Evolutionary conservation across 2,797 vertebrate genomes (phyloP).

Genomic region (Staurois parvus): DNA sequence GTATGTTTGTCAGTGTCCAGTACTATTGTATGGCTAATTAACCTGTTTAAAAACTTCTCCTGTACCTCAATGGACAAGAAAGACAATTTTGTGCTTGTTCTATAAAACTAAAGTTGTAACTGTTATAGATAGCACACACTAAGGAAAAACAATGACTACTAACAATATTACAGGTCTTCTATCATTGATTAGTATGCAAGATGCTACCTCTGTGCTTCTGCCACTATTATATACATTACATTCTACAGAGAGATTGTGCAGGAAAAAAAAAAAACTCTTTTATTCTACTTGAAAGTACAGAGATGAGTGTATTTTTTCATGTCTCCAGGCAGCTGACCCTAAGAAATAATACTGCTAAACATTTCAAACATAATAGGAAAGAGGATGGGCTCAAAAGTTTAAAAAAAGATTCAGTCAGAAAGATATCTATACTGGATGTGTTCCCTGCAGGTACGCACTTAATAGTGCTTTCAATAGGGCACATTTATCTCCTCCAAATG

Average conservation of each 20-base stretch:
- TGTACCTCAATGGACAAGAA: too few species aligned
- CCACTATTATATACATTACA: conserved; percentile 35
- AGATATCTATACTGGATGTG: conserved; percentile 46
- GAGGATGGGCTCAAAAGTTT: conserved; percentile 36
- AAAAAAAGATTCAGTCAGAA: conserved; percentile 51
- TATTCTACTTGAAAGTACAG: conserved; percentile 57
- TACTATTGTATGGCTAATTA: too few species aligned
- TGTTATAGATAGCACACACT: not conserved
- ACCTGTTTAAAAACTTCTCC: too few species aligned
- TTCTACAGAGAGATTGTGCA: conserved; percentile 38
- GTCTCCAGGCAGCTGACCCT: conserved; percentile 55
- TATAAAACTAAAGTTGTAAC: not conserved
- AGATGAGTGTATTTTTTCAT: conserved; percentile 44
- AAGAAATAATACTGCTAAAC: conserved; percentile 51
- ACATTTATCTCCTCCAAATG: conserved; percentile 33
- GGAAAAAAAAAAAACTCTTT: conserved; percentile 34
- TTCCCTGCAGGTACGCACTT: conserved; percentile 51
- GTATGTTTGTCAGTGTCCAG: too few species aligned
- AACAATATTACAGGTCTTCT: conserved; percentile 24
- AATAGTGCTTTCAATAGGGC: conserved; percentile 49
- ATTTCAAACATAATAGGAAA: conserved; percentile 55
- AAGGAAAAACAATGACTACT: not conserved
- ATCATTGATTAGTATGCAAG: conserved; percentile 47
- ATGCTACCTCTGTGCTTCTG: conserved; percentile 12
- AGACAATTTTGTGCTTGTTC: not conserved